These are phyloP conservation scores for Tenthredo amoena DNA, from an alignment of 2,888 invertebrate genomes.

Conservation along the genomic window DNA sequence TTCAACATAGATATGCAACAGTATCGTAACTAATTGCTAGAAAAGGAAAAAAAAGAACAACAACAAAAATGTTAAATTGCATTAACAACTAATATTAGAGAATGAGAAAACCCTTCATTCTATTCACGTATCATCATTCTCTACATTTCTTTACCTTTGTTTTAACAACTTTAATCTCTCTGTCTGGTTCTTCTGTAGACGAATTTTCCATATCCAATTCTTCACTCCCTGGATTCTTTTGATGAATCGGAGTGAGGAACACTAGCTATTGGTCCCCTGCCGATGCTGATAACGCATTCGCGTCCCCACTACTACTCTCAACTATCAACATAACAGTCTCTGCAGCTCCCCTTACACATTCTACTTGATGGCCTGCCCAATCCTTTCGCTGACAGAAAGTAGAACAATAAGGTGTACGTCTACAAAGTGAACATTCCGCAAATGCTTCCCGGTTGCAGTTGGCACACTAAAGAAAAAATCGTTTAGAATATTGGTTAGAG, in stretches of 20 bases:
- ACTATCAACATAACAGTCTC: slow-evolving; percentile 93
- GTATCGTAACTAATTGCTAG: not conserved
- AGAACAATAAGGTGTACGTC: slow-evolving; percentile 93
- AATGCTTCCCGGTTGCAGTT: slow-evolving; percentile 94
- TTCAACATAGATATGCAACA: not conserved
- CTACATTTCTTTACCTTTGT: slow-evolving; percentile 58
- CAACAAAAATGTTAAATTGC: not conserved
- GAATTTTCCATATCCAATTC: slow-evolving; percentile 51
- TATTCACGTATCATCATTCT: slow-evolving; percentile 23
- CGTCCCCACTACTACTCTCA: slow-evolving; percentile 81
- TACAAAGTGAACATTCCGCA: slow-evolving; percentile 92
- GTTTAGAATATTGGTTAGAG: not conserved
- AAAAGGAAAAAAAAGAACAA: not conserved
- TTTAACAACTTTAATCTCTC: slow-evolving; percentile 57
- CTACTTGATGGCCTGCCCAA: slow-evolving; percentile 92
- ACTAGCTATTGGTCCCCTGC: slow-evolving; percentile 74
- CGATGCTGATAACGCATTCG: slow-evolving; percentile 67
- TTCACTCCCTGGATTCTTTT: slow-evolving; percentile 56
- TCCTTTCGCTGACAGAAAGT: slow-evolving; percentile 95
- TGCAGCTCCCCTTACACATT: slow-evolving; percentile 87
- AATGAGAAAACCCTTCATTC: not conserved
- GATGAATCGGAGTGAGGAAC: slow-evolving; percentile 68
- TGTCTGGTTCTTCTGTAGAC: slow-evolving; percentile 58
- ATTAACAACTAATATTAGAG: not conserved
- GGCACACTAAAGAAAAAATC: slow-evolving; percentile 84